Evolutionary conservation across 2,113 vertebrate genomes (phyloP), one percentile per base, ranked within the genome.

Genomic region (Petaurus breviceps): DNA sequence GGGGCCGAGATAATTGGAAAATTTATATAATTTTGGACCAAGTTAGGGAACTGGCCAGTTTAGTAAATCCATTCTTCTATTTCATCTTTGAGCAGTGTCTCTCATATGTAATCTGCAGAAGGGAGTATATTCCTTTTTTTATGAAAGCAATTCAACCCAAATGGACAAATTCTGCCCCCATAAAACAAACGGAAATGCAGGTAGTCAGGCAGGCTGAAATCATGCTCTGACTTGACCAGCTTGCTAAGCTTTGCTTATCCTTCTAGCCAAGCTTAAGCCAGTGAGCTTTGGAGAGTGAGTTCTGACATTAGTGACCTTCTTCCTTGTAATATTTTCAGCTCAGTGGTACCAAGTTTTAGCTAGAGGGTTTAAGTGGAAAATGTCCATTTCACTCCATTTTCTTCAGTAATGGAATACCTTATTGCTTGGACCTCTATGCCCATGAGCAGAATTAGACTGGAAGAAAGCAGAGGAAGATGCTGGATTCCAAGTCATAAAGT

Each of bases 211-310:
- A 94, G n/a, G 31, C 90, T 89, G 43, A 95, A 93, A 55, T 96
- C 97, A 97, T 95, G 95, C 54, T 95, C 37, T 61, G 92, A 95
- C 95, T 97, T 0, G 90, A 93, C 93, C 50, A 26, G n/a, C 2
- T 92, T 26, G 51, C 55, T 93, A 90, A 92, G 26, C 50, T 4
- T 96, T 51, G 93, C 0, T 5, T 89, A 91, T 26, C 68, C n/a
- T 96, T 54, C 28, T 91, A 43, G 24, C 90, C 22, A 94, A 89
- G n/a, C n/a, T n/a, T n/a, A n/a, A n/a, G n/a, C n/a, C 57, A 89
- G 77, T 84, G 50, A 89, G 57, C 37, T 51, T 89, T 96, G n/a
- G 90, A 97, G 96, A 52, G 68, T 43, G 49, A n/a, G 25, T 84
- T 92, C 43, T 92, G 52, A 93, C n/a, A 25, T 94, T 93, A 97